Evolutionary conservation across 2,888 invertebrate genomes (phyloP), one percentile per base, ranked within the genome.

Genomic region (Drosophila birchii): DNA sequence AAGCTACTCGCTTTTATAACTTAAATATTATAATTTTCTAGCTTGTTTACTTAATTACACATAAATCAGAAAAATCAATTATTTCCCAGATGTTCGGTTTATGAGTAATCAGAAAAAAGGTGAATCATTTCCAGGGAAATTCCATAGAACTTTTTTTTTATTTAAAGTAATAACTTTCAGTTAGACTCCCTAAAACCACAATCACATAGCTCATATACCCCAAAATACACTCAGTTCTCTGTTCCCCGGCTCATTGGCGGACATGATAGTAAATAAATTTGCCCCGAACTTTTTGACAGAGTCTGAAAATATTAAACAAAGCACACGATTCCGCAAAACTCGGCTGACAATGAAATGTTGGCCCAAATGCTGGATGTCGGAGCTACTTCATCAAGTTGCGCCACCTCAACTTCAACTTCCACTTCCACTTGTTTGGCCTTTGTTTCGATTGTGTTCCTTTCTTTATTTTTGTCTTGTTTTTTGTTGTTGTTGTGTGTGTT

Each of bases 271-370:
- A 67, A 75, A 80, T 83, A 83, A 76, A 76, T 75, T 76, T 71
- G 39, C 11, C 18, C 49, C 38, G 4, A 78, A 79, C 75, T 81
- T 83, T 80, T 75, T 66, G 74, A 60, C 64, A 79, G 70, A 79
- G 70, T 75, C 75, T 38, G 72, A 76, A 81, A 74, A 75, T 75
- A 79, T 81, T 73, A 79, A 79, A 81, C 69, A 81, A 75, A 69
- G 77, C 72, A 71, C 57, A 70, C 54, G 47, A 64, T 53, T 44
- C 62, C 39, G 45, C 70, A 49, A 49, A 60, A 57, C 61, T 43
- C 45, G 26, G 59, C 59, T 70, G 73, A 76, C 79, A 79, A 81
- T 78, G 79, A 81, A 78, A 69, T 80, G 76, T 61, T 67, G 64
- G 59, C 44, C 58, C 44, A 18, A 51, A 36, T 16, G 34, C 16